Conservation (phyloP, 2,113 vertebrate genomes). For the Bombycilla garrulus region DNA sequence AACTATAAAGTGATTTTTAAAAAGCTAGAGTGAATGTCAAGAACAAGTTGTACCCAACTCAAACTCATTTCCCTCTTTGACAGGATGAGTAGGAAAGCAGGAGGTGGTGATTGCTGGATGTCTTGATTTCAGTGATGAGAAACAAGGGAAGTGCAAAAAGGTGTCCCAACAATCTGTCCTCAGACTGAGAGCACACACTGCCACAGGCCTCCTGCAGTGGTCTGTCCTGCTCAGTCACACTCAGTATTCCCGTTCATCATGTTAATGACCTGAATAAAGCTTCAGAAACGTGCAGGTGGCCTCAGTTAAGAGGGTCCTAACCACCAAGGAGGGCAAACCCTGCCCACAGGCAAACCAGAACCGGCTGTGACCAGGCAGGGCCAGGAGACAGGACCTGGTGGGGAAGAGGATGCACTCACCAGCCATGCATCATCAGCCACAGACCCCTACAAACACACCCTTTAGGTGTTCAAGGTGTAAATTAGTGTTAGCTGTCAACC, state of each 20-base stretch:
- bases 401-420: not conserved
- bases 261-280: not conserved
- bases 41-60: conserved; percentile 3
- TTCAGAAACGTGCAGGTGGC: not conserved
- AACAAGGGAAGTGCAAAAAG: not conserved
- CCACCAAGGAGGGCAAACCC: rapidly evolving
- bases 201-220: not conserved
- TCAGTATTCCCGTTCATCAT: not conserved
- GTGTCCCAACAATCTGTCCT: not conserved
- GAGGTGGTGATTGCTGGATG: not conserved
- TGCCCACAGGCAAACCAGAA: not conserved
- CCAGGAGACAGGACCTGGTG: rapidly evolving
- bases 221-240: not conserved
- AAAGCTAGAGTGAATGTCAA: not conserved
- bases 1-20: not conserved
- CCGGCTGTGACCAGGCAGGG: not conserved
- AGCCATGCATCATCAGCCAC: not conserved
- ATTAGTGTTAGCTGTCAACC: not conserved
- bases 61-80: conserved; percentile 13
- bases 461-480: not conserved
- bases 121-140: not conserved
- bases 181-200: not conserved
- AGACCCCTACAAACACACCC: not conserved
- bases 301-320: not conserved
- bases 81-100: not conserved